Conservation (phyloP, 2,888 invertebrate species). For the Geotrupes spiniger region DNA sequence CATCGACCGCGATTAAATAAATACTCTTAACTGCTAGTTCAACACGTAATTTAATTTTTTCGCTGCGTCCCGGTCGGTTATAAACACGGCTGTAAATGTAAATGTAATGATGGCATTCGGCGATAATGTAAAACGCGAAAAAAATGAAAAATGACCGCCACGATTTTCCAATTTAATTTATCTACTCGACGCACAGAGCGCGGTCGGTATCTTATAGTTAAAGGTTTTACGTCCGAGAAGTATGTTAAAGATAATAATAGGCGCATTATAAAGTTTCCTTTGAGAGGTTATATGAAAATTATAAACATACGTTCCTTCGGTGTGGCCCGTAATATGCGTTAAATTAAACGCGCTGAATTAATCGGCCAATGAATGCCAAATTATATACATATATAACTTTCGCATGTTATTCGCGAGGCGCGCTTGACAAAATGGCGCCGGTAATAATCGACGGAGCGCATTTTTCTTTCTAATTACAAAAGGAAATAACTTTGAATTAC, state of each 20-base stretch:
- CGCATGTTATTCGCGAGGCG: conserved; percentile 12
- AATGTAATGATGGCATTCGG: conserved; percentile 10
- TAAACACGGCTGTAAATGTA: conserved; percentile 5
- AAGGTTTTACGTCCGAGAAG: background rate
- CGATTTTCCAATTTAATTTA: conserved; percentile 18
- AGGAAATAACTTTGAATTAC: too few relatives aligned
- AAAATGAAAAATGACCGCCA: conserved; percentile 4
- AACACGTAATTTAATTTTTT: conserved; percentile 9
- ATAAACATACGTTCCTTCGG: conserved; percentile 7
- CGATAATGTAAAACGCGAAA: conserved; percentile 9
- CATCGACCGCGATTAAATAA: too few relatives aligned
- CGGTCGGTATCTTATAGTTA: conserved; percentile 8
- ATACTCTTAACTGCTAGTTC: background rate
- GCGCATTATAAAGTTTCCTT: conserved; percentile 5
- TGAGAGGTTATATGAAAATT: conserved; percentile 9
- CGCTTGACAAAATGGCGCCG: too few relatives aligned
- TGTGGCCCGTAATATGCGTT: conserved; percentile 12
- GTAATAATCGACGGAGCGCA: too few relatives aligned
- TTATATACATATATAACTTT: background rate
- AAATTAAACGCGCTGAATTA: conserved; percentile 6
- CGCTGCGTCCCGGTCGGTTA: background rate
- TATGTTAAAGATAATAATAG: conserved; percentile 9
- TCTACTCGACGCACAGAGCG: background rate
- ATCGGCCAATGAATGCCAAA: conserved; percentile 10
- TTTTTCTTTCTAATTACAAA: too few relatives aligned